Base-by-base conservation (phyloP, 2,888 invertebrate species). In the Dolichomitus sp. region DNA sequence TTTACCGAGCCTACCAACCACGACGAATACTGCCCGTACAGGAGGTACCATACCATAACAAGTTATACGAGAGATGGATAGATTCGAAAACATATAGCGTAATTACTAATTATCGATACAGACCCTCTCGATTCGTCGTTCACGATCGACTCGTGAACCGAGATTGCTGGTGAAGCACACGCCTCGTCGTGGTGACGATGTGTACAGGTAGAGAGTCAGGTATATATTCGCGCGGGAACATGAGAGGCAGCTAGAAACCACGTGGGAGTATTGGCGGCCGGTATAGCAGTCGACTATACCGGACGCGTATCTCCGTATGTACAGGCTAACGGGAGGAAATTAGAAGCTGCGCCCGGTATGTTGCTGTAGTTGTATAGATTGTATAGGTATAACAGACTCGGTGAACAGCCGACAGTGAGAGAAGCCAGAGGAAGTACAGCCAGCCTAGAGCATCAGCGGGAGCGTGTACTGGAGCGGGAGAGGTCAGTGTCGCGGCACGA, bases 281-380 rank as follows among this genome's bases (percentile, higher is more conserved):
- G 70, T 77, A 63, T 66, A 63, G 37, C 23, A 23, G 23, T 66
- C 72, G 72, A 78, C 65, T 66, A 65, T 61, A 75, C 84, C 82
- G 83, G 79, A 84, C 80, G 73, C 74, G 65, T 84, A 80, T 84
- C 73, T 80, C 72, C 68, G 76, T 75, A 61, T 65, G 72, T 81
- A 76, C 65, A 74, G 89, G 86, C 84, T 90, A 90, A 91, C 89
- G 90, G 89, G 89, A 92, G 91, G 91, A 91, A 92, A 92, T 91
- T 92, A 91, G 90, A 89, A 87, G 88, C 88, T 87, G 74, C 69
- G 59, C 63, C 54, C 63, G 54, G 74, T 74, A 63, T 69, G 78
- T 33, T 74, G 45, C 42, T 42, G 63, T 48, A 75, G 63, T 63
- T 74, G 52, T 54, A 61, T 37, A 54, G 27, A 27, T 30, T 42